Evolutionary conservation across 2,797 vertebrate genomes (phyloP).

Genomic region (Sebastes minor): DNA sequence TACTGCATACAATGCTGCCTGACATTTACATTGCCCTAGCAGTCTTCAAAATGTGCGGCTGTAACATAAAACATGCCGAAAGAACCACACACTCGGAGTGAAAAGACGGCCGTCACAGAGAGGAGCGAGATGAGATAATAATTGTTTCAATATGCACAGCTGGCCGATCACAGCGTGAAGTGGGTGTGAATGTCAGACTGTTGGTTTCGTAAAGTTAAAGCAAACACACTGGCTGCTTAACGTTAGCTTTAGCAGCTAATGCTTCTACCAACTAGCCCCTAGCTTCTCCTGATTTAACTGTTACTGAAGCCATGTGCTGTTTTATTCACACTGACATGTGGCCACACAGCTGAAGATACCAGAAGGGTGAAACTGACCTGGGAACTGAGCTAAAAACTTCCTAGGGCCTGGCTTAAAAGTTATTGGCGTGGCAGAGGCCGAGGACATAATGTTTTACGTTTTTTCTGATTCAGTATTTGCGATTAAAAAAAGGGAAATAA

Average conservation of each 20-base stretch:
- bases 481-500: neutral
- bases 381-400: neutral
- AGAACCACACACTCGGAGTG: neutral
- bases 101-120: neutral
- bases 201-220: neutral
- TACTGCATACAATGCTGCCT: neutral
- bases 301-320: no score
- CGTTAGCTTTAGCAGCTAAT: neutral
- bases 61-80: neutral
- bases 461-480: neutral
- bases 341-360: neutral
- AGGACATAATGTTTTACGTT: no score
- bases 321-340: neutral
- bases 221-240: neutral
- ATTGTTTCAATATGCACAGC: neutral
- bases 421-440: fast-evolving
- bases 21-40: neutral
- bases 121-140: neutral
- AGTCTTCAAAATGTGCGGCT: neutral
- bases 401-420: no score
- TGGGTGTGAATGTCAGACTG: neutral
- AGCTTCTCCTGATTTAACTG: no score
- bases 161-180: neutral
- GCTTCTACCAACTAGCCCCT: no score
- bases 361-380: neutral